Evolutionary conservation across 1,140 invertebrate species (phyloP).

Genomic region (Drusus annulatus): DNA sequence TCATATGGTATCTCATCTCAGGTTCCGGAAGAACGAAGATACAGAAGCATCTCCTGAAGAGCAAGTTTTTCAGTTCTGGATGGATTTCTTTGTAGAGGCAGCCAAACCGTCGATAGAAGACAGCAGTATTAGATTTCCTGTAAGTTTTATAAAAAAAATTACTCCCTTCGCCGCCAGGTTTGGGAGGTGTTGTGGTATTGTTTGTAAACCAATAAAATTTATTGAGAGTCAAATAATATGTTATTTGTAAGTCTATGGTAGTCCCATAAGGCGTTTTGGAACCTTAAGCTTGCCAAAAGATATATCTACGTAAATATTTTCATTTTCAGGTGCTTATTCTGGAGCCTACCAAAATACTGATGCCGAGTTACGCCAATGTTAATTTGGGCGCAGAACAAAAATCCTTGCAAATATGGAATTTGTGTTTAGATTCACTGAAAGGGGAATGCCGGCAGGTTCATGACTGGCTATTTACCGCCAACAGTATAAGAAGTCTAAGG

Average conservation of each 20-base stretch:
- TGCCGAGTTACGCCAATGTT: conserved; percentile 96
- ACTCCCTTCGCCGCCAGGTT: too few relatives aligned
- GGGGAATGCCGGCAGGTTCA: conserved; percentile 88
- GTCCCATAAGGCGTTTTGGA: too few relatives aligned
- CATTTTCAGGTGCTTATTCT: conserved; percentile 84
- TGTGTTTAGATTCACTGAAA: conserved; percentile 84
- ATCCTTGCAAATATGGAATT: conserved; percentile 89
- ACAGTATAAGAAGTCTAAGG: conserved; percentile 93
- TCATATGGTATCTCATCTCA: conserved; percentile 55
- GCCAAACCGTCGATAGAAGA: conserved; percentile 82
- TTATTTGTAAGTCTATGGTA: too few relatives aligned
- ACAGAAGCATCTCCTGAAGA: conserved; percentile 81
- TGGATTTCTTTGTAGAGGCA: conserved; percentile 98
- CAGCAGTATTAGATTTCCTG: conserved; percentile 89
- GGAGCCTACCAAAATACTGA: conserved; percentile 93
- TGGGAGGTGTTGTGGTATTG: too few relatives aligned
- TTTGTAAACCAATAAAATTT: too few relatives aligned
- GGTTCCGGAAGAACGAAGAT: conserved; percentile 89
- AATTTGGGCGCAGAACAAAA: conserved; percentile 95
- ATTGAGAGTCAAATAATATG: too few relatives aligned
- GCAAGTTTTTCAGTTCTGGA: conserved; percentile 96
- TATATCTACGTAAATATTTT: too few relatives aligned
- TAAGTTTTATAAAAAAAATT: conserved; percentile 70
- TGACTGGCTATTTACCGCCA: conserved; percentile 93
- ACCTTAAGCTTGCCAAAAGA: too few relatives aligned